Evolutionary conservation across 2,113 vertebrate genomes (phyloP).

Genomic region (Tychaedon coryphoeus): DNA sequence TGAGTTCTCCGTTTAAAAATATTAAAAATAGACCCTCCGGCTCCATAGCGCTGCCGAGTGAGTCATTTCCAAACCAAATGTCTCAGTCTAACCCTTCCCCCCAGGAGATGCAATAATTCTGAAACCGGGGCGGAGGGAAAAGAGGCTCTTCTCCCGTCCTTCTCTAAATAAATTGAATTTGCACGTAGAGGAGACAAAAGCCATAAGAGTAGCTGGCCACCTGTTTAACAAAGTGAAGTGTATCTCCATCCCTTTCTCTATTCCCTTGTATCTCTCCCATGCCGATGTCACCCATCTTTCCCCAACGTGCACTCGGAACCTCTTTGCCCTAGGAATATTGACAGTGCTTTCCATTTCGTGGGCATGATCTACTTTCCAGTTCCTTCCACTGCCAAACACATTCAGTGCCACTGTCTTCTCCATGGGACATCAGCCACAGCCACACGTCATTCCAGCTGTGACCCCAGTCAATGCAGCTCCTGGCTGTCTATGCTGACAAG

Average conservation of each 20-base stretch:
- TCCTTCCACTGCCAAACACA: not conserved
- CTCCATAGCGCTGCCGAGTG: not conserved
- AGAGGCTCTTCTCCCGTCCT: not conserved
- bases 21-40: slow-evolving; percentile 15
- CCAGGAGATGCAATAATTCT: not conserved
- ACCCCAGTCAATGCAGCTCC: not conserved
- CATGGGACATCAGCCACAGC: not conserved
- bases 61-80: slow-evolving; percentile 36
- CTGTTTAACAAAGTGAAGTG: not conserved
- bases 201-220: not conserved
- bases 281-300: not conserved
- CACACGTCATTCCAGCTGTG: not conserved
- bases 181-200: not conserved
- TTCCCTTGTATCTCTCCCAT: not conserved
- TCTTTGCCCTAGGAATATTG: not conserved
- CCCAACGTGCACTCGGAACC: accelerated
- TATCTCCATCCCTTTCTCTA: not conserved
- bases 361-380: not conserved
- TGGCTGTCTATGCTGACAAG: not conserved
- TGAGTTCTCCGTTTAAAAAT: not conserved
- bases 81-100: not conserved
- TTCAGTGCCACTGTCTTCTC: not conserved
- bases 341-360: not conserved
- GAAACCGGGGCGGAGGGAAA: not conserved
- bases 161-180: not conserved